Percentiles rank a stretch among this genome's conserved stretches.
These are phyloP conservation scores for Lasioglossum oenotherae DNA, from an alignment of 2,888 invertebrate genomes.

Conservation along the genomic window DNA sequence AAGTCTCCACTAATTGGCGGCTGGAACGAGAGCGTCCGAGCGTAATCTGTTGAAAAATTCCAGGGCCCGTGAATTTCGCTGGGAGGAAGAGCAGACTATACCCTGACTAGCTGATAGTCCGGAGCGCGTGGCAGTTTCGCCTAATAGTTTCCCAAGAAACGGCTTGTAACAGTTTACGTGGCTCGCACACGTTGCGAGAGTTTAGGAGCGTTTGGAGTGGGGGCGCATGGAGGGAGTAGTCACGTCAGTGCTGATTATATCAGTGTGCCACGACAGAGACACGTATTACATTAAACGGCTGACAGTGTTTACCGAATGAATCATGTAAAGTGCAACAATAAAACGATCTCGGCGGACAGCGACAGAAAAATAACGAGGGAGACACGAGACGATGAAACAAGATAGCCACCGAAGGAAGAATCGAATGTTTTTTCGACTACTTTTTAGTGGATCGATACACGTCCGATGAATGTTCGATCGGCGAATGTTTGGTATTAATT, in stretches of 20 bases:
- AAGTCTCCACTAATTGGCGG: neutral
- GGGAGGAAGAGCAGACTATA: neutral
- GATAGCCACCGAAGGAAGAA: neutral
- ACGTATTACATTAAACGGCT: slow-evolving; percentile 19
- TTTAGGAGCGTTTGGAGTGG: neutral
- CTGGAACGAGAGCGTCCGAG: neutral
- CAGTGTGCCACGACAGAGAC: slow-evolving; percentile 8
- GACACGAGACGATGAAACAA: neutral
- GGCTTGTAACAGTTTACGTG: slow-evolving; percentile 18
- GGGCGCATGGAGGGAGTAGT: neutral
- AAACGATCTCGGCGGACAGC: neutral
- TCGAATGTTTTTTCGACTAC: neutral
- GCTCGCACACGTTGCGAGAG: neutral
- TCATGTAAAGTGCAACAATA: slow-evolving; percentile 13
- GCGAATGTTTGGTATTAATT: slow-evolving; percentile 33
- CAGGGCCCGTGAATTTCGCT: neutral
- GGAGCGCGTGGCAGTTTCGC: neutral
- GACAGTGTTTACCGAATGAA: slow-evolving; percentile 13
- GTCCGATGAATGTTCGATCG: neutral
- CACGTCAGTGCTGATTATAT: slow-evolving; percentile 19
- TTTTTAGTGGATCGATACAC: slow-evolving; percentile 1
- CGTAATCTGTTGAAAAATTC: neutral
- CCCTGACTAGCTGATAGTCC: neutral
- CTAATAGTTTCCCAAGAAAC: slow-evolving; percentile 18
- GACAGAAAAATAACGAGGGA: neutral